Conservation (phyloP, 2,888 invertebrate species). For the Caenorhabditis angaria region DNA sequence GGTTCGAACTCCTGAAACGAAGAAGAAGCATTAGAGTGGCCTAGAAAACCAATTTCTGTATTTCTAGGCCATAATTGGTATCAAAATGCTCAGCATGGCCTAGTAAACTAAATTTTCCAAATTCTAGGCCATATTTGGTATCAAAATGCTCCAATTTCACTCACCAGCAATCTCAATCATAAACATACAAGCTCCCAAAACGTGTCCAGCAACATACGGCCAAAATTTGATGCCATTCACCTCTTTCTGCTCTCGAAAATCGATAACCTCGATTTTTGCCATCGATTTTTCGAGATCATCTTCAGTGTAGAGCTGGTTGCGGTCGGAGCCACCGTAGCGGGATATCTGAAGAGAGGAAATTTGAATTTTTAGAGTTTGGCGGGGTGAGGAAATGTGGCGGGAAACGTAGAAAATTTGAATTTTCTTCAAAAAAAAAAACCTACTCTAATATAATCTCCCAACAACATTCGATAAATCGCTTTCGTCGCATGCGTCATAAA, state of each 20-base stretch:
- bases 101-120: too few species aligned
- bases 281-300: slow-evolving; percentile 95
- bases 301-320: slow-evolving; percentile 89
- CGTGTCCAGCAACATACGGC: slow-evolving; percentile 99
- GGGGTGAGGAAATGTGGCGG: neutral
- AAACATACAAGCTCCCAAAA: slow-evolving; percentile 99
- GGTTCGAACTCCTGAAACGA: slow-evolving; percentile 79
- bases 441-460: slow-evolving; percentile 99
- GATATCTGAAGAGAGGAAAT: slow-evolving; percentile 24
- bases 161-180: slow-evolving; percentile 96
- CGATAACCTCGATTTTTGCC: slow-evolving; percentile 90
- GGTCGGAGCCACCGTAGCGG: slow-evolving; percentile 57
- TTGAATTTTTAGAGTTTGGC: neutral
- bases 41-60: too few species aligned
- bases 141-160: neutral
- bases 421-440: neutral
- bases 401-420: neutral
- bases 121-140: neutral
- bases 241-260: slow-evolving; percentile 87
- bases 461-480: slow-evolving; percentile 96
- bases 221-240: slow-evolving; percentile 93
- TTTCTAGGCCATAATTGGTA: too few species aligned
- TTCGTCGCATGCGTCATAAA: slow-evolving; percentile 99
- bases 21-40: neutral
- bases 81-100: too few species aligned